Conservation (phyloP, 1,140 invertebrate genomes). For the Phymastichus coffea region DNA sequence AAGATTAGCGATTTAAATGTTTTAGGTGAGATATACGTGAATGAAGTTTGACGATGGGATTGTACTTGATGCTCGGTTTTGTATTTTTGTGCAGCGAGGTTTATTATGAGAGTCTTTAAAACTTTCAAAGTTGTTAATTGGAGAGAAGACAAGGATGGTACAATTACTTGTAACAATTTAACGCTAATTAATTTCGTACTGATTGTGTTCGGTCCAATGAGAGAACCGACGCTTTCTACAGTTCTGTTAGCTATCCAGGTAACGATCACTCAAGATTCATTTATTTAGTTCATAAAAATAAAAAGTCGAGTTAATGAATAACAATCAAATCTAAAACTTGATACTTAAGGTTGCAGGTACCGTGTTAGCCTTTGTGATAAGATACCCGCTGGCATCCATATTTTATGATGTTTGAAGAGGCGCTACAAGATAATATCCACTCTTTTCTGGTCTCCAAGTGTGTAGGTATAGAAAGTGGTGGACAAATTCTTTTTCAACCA, state of each 20-base stretch:
- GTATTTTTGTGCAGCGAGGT: conserved; percentile 53
- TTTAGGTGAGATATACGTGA: conserved; percentile 43
- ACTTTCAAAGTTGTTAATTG: conserved; percentile 68
- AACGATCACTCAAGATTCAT: no score
- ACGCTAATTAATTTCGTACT: conserved; percentile 93
- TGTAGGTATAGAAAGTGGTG: no score
- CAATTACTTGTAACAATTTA: conserved; percentile 80
- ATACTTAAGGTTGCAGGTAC: conserved; percentile 70
- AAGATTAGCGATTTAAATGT: conserved; percentile 66
- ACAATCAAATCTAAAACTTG: no score
- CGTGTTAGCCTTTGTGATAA: conserved; percentile 80
- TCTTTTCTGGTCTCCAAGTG: no score
- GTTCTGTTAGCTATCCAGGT: conserved; percentile 79
- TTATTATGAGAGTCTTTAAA: conserved; percentile 67
- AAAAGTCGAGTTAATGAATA: no score
- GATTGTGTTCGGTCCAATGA: conserved; percentile 79
- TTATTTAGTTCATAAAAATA: conserved; percentile 17
- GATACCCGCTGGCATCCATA: conserved; percentile 86
- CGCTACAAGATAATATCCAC: conserved; percentile 15
- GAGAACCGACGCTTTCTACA: conserved; percentile 78
- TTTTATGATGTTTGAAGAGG: conserved; percentile 72
- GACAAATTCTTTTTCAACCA: not conserved
- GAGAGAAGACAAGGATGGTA: conserved; percentile 63
- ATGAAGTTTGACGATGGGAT: not conserved
- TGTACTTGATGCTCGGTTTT: no score